Percentiles rank a stretch among this genome's conserved stretches.
phyloP scores from a whole-genome alignment of 2,113 vertebrate species.

The Osmerus mordax region DNA sequence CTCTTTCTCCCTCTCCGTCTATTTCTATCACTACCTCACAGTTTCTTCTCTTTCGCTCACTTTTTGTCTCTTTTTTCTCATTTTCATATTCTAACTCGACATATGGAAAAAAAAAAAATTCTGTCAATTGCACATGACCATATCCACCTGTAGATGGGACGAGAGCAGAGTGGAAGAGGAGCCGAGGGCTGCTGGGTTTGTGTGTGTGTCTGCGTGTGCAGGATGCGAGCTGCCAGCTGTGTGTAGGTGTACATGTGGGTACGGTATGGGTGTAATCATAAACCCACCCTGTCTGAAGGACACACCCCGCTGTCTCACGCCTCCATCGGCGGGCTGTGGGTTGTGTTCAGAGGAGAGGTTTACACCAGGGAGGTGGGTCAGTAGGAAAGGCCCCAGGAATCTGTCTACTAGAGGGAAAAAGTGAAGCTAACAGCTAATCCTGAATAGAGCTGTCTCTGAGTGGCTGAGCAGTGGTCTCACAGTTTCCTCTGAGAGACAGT shows the following conservation, averaged over 20 bases:
- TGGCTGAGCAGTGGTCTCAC: conserved; percentile 55
- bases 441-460: conserved; percentile 36
- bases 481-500: conserved; percentile 54
- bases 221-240: neutral
- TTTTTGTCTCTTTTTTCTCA: neutral
- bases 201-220: neutral
- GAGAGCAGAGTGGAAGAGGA: neutral
- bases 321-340: conserved; percentile 31
- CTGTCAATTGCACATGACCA: too few relatives aligned
- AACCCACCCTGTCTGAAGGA: conserved; percentile 42
- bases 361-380: conserved; percentile 63
- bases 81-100: neutral
- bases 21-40: neutral
- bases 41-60: conserved; percentile 11
- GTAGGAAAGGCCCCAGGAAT: conserved; percentile 66
- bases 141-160: neutral
- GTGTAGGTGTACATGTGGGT: conserved; percentile 4
- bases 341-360: conserved; percentile 55
- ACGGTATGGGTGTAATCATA: conserved; percentile 8
- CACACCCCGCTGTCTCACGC: neutral
- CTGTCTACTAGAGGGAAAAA: conserved; percentile 56
- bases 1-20: neutral
- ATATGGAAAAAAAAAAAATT: too few relatives aligned
- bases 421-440: conserved; percentile 52
- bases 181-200: neutral